These are phyloP conservation scores for Sapajus apella DNA, from an alignment of 2,113 vertebrate species.

Conservation along the genomic window DNA sequence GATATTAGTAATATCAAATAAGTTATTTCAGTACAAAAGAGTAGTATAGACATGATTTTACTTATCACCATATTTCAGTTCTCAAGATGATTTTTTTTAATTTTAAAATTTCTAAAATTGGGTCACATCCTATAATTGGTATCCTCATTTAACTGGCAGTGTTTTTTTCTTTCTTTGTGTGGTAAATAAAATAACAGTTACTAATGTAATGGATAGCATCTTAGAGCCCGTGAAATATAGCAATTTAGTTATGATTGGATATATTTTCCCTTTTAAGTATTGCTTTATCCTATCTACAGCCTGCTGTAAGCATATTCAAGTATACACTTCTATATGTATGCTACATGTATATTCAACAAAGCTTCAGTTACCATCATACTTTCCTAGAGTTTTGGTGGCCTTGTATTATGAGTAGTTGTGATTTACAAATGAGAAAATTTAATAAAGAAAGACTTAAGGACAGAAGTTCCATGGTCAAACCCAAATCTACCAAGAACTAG, in stretches of 20 bases:
- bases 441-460: not conserved
- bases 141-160: not conserved
- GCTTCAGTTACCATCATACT: not conserved
- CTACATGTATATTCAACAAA: not conserved
- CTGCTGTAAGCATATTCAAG: not conserved
- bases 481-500: not conserved
- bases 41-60: not conserved
- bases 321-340: not conserved
- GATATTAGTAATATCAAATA: not conserved
- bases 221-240: not conserved
- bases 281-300: not conserved
- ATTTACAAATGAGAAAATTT: not conserved
- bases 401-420: not conserved
- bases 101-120: slow-evolving; percentile 22
- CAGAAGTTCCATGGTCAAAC: not conserved
- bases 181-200: not conserved
- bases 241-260: not conserved
- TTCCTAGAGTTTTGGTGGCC: not conserved
- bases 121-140: not conserved
- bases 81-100: not conserved
- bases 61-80: not conserved
- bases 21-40: not conserved
- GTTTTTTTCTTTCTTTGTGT: slow-evolving; percentile 36
- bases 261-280: not conserved
- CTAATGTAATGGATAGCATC: not conserved